Percentiles rank a stretch among this genome's conserved stretches.
These are phyloP conservation scores for Holocentrus rufus DNA, from an alignment of 2,797 vertebrate genomes.

Conservation along the genomic window DNA sequence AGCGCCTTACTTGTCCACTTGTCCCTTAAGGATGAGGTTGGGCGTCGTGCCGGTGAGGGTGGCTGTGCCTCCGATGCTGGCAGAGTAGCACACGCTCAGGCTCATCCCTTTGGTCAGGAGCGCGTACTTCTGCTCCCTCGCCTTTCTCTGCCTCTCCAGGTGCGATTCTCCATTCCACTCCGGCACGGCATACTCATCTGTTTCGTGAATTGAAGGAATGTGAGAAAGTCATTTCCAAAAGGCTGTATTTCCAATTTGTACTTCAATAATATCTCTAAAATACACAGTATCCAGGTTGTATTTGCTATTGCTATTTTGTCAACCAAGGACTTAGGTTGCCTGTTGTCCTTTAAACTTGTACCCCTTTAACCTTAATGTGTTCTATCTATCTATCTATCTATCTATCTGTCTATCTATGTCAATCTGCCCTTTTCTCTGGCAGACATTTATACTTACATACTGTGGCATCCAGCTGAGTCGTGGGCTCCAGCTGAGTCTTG, in stretches of 20 bases:
- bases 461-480: background rate
- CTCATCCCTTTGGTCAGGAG: constrained; percentile 88
- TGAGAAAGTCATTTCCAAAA: background rate
- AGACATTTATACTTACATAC: constrained; percentile 51
- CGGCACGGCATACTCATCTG: constrained; percentile 48
- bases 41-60: constrained; percentile 93
- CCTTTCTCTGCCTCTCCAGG: constrained; percentile 50
- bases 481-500: constrained; percentile 18
- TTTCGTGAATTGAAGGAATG: background rate
- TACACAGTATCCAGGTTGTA: too few species aligned
- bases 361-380: background rate
- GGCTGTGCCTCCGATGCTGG: constrained; percentile 94
- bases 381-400: background rate
- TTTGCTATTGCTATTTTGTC: too few species aligned
- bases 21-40: constrained; percentile 94
- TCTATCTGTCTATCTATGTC: background rate
- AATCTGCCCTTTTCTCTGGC: too few species aligned
- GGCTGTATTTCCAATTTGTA: background rate
- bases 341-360: too few species aligned
- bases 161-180: constrained; percentile 1
- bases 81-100: constrained; percentile 89
- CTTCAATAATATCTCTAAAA: too few species aligned
- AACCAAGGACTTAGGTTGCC: too few species aligned
- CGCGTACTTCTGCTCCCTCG: constrained; percentile 74
- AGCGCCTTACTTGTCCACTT: constrained; percentile 86